These are phyloP conservation scores for Octodon degus DNA, from an alignment of 2,113 vertebrate species.

Conservation along the genomic window DNA sequence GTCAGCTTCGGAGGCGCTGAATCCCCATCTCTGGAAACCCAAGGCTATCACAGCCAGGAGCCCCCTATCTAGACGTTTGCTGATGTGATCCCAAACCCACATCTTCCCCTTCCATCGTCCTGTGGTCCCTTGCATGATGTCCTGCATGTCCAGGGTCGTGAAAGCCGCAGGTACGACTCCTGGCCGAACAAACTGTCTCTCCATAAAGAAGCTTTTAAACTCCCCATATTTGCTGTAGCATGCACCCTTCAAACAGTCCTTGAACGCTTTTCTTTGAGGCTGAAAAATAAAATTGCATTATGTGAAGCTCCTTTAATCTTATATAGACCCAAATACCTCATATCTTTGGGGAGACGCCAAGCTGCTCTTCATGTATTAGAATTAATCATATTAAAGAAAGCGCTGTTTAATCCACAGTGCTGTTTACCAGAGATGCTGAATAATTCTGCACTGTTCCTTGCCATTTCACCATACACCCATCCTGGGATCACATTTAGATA, in stretches of 20 bases:
- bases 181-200: neutral
- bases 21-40: slow-evolving; percentile 4
- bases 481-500: neutral
- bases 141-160: neutral
- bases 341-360: slow-evolving; percentile 65
- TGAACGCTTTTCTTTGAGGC: slow-evolving; percentile 59
- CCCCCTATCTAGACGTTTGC: neutral
- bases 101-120: neutral
- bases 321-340: slow-evolving; percentile 69
- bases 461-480: accelerated
- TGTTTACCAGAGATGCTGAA: slow-evolving; percentile 36
- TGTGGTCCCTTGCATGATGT: neutral
- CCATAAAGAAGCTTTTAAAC: neutral
- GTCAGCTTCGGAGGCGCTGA: neutral
- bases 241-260: neutral
- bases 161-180: neutral
- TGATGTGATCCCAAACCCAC: neutral
- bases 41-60: neutral
- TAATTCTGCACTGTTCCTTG: slow-evolving; percentile 21
- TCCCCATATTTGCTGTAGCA: neutral
- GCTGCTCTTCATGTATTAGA: neutral
- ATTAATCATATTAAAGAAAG: slow-evolving; percentile 80
- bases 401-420: slow-evolving; percentile 53
- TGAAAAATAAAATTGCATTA: slow-evolving; percentile 67
- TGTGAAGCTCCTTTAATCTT: slow-evolving; percentile 65